Evolutionary conservation across 2,113 vertebrate genomes (phyloP), one percentile per base, ranked within the genome.

Genomic region (Micronisus gabar): DNA sequence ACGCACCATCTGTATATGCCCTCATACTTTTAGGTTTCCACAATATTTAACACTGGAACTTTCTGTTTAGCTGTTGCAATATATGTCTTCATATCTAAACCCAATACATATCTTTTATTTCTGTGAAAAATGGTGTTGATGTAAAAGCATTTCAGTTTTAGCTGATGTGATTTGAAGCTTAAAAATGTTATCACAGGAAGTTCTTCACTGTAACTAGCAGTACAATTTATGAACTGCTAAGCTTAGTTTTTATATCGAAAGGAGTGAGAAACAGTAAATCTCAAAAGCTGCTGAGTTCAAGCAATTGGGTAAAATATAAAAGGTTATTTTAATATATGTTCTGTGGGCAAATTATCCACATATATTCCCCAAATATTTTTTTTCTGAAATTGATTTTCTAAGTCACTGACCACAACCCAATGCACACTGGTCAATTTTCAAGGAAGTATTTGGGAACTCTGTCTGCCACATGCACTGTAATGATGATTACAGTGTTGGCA

Each of bases 41-140:
- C 34, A 23, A 15, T 20, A 25, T 26, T 88, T 16, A 83, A 47
- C 29, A 61, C 61, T 52, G 79, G 17, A 36, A 55, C 67, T 40
- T 88, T 41, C 67, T 79, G 10, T 67, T 91, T 61, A 59, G n/a
- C 34, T 89, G n/a, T 88, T 94, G 47, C 38, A 36, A 25, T 53
- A 17, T 38, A 19, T 13, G 38, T 94, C 48, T 88, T 95, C 26
- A 9, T 47, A 29, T 40, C 13, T 66, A 38, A 83, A 67, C 3
- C 11, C 61, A 92, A 63, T 47, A 34, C 2, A 15, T 17, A 19
- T 3, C 15, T 71, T 66, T 74, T 52, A 20, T 71, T 93, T 92
- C 53, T 95, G 59, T 95, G 83, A 91, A 92, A 82, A 93, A 95
- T 22, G 13, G 11, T 92, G 86, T 65, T 94, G 62, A 63, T 86